phyloP scores from a whole-genome alignment of 2,113 vertebrate genomes.

The Ivindomyrus marchei region DNA sequence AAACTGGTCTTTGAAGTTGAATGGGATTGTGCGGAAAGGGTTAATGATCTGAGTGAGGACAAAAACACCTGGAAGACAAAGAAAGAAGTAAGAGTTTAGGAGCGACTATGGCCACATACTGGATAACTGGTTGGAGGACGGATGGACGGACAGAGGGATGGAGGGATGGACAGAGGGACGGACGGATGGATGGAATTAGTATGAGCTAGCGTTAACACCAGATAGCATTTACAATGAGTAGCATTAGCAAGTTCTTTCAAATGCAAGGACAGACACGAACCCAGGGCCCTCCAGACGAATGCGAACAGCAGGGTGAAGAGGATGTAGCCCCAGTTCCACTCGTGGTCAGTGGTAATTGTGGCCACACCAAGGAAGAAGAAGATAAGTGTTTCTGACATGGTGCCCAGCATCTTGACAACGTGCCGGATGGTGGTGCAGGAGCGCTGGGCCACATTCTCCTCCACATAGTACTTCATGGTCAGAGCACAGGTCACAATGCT shows the following conservation, averaged over 20 bases:
- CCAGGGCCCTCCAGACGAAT: conserved; percentile 82
- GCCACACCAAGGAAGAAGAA: conserved; percentile 97
- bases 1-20: conserved; percentile 93
- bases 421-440: conserved; percentile 93
- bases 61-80: conserved; percentile 69
- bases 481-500: conserved; percentile 90
- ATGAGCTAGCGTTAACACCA: neutral
- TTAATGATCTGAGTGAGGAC: conserved; percentile 93
- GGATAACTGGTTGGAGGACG: neutral
- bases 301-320: conserved; percentile 86
- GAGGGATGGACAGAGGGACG: neutral
- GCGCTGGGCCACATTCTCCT: conserved; percentile 91
- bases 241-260: neutral
- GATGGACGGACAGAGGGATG: neutral
- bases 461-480: conserved; percentile 96
- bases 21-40: conserved; percentile 85
- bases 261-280: conserved; percentile 55
- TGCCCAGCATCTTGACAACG: conserved; percentile 92
- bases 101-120: neutral
- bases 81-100: neutral
- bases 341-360: conserved; percentile 86
- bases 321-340: conserved; percentile 96
- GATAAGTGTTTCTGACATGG: conserved; percentile 91
- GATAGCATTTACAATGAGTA: neutral
- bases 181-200: neutral